Evolutionary conservation across 2,113 vertebrate genomes (phyloP).

Genomic region (Nibea coibor): DNA sequence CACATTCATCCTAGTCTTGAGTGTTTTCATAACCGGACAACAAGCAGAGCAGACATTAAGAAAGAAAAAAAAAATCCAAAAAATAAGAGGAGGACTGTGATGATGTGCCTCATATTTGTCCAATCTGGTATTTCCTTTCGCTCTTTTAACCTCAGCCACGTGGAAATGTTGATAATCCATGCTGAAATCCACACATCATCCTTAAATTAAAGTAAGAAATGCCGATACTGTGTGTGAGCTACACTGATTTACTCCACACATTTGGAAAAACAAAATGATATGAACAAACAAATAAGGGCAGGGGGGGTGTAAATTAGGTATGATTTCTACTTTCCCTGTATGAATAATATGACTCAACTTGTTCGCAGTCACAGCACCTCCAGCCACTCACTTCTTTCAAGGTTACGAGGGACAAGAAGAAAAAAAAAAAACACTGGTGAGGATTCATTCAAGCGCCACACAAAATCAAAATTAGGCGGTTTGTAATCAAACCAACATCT

Average conservation of each 20-base stretch:
- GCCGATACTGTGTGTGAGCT: neutral
- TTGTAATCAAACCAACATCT: slow-evolving; percentile 64
- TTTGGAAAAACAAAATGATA: slow-evolving; percentile 13
- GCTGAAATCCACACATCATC: neutral
- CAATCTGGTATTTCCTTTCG: slow-evolving; percentile 1
- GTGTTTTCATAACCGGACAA: slow-evolving; percentile 76
- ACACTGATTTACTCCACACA: slow-evolving; percentile 13
- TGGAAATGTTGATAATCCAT: slow-evolving; percentile 4
- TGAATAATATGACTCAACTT: slow-evolving; percentile 46
- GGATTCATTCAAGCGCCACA: slow-evolving; percentile 37
- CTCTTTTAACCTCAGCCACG: slow-evolving; percentile 8
- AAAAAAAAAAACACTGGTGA: neutral
- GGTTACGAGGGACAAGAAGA: slow-evolving; percentile 65
- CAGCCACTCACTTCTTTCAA: slow-evolving; percentile 62
- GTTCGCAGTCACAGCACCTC: slow-evolving; percentile 57
- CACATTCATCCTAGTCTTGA: slow-evolving; percentile 68
- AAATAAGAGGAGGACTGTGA: slow-evolving; percentile 19
- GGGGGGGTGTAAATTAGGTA: slow-evolving; percentile 21
- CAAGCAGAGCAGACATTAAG: slow-evolving; percentile 23
- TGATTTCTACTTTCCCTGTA: slow-evolving; percentile 29
- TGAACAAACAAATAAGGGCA: slow-evolving; percentile 5
- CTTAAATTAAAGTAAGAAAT: neutral
- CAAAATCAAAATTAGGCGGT: slow-evolving; percentile 23
- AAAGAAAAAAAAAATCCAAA: slow-evolving; percentile 15
- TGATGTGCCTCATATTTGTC: slow-evolving; percentile 1